Base-by-base conservation (phyloP, 1,140 invertebrate genomes). In the Maniola jurtina region DNA sequence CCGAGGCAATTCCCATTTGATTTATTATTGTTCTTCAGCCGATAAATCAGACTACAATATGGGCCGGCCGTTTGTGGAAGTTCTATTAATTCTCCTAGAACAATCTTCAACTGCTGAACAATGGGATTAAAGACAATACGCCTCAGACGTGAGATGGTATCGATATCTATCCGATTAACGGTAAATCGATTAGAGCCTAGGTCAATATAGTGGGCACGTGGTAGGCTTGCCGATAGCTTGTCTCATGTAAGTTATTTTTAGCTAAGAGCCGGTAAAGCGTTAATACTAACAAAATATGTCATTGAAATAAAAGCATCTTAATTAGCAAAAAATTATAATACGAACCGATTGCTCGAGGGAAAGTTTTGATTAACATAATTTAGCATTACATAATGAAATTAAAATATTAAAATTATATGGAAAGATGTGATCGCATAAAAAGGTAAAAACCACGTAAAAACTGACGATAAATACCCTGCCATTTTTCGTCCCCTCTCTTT, bases 21-120 rank as follows among this genome's bases (percentile, higher is more conserved):
- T 90, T 88, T 90, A 90, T 89, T 81, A 88, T 84, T 88, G 86
- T 88, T 85, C 84, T 89, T 86, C 15, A 76, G 73, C 76, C 78
- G 79, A 88, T 89, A 89, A 89, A 88, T 89, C 86, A 85, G 79
- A 72, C 77, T 75, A 88, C 87, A 89, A 89, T 88, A 88, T 86
- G 79, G 81, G 83, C 82, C 81, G 65, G 60, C 69, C 62, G 71
- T 75, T 73, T 79, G 76, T 67, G 74, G 79, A 85, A 89, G 76
- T 88, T 88, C 83, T 88, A 89, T 89, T 88, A 88, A 89, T 87
- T 86, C 83, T 76, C 79, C 79, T 86, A 52, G 84, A 85, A 83
- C 83, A 87, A 87, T 89, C 70, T 71, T 76, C 70, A 80, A 81
- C 77, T 83, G 80, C 4, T 71, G 58, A 79, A 88, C 81, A 86